These are phyloP conservation scores for Euwallacea fornicatus DNA, from an alignment of 1,140 invertebrate species.

Conservation along the genomic window DNA sequence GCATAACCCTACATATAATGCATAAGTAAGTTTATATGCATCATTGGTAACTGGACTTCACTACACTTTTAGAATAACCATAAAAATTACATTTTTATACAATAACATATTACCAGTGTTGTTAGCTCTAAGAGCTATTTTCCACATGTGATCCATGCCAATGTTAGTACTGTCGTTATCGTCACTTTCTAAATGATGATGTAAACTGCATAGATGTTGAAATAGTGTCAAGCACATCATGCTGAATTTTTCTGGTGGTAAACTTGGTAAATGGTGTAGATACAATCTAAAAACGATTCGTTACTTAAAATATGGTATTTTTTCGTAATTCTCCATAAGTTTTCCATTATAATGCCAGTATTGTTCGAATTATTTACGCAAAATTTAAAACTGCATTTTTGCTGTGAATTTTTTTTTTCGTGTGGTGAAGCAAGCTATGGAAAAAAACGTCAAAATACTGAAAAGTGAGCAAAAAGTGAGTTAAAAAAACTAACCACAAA, in stretches of 20 bases:
- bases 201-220: constrained; percentile 86
- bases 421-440: no score
- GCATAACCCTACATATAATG: no score
- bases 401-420: no score
- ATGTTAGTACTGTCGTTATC: constrained; percentile 62
- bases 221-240: constrained; percentile 90
- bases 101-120: constrained; percentile 65
- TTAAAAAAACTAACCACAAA: no score
- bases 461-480: no score
- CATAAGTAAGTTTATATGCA: no score
- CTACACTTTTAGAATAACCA: neutral
- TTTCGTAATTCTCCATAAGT: no score
- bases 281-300: constrained; percentile 61
- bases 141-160: constrained; percentile 92
- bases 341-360: no score
- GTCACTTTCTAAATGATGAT: constrained; percentile 58
- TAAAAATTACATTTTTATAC: neutral
- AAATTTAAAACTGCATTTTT: no score
- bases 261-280: constrained; percentile 82
- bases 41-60: no score
- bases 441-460: no score
- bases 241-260: constrained; percentile 84
- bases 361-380: no score
- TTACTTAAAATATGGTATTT: neutral
- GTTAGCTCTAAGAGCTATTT: constrained; percentile 83